These are phyloP conservation scores for Sebastes oblongus DNA, from an alignment of 2,797 vertebrate genomes.

Conservation along the genomic window DNA sequence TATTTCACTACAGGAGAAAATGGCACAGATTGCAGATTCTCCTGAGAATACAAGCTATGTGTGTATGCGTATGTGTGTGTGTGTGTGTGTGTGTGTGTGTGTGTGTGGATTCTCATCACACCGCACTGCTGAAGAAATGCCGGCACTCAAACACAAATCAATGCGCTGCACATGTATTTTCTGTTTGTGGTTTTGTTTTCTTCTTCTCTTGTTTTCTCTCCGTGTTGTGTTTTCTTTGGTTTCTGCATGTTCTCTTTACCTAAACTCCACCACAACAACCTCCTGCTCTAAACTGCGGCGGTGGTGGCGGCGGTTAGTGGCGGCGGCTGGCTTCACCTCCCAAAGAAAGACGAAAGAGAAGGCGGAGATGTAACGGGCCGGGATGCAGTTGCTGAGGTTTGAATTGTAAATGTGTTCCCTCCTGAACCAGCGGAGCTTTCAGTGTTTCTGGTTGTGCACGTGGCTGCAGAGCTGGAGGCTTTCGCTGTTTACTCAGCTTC, in stretches of 20 bases:
- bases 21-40: constrained; percentile 54
- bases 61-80: background rate
- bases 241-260: constrained; percentile 26
- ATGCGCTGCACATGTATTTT: background rate
- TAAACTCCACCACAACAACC: constrained; percentile 28
- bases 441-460: background rate
- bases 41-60: background rate
- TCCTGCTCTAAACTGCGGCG: background rate
- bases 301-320: background rate
- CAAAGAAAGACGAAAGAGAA: background rate
- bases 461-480: background rate
- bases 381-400: background rate
- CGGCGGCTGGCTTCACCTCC: background rate
- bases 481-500: background rate
- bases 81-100: background rate
- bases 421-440: background rate
- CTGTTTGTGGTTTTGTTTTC: constrained; percentile 1
- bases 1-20: constrained; percentile 57
- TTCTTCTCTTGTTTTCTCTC: background rate
- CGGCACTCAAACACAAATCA: constrained; percentile 14
- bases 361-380: background rate
- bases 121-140: background rate
- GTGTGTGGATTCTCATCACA: background rate
- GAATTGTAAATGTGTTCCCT: background rate
- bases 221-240: constrained; percentile 17